Conservation (phyloP, 2,888 invertebrate genomes). For the Hedychridium roseum region DNA sequence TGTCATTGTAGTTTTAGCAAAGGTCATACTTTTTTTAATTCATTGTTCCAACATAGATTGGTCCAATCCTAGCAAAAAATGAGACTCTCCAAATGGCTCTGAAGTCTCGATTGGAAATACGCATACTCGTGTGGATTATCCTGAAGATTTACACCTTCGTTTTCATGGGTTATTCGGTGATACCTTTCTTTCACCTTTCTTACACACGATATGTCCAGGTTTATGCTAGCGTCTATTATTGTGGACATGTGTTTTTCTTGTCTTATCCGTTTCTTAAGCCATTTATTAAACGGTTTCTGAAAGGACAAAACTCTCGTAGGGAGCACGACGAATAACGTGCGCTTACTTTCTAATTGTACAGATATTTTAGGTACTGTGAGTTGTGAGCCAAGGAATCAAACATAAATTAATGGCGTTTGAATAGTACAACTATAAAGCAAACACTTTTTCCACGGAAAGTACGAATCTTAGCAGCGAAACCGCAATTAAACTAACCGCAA, state of each 20-base stretch:
- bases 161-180: constrained; percentile 85
- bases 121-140: constrained; percentile 67
- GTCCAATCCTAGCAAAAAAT: constrained; percentile 67
- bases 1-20: neutral
- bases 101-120: constrained; percentile 54
- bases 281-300: constrained; percentile 51
- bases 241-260: constrained; percentile 74
- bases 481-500: no score
- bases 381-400: no score
- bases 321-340: constrained; percentile 28
- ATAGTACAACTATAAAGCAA: no score
- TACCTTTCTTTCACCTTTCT: constrained; percentile 78
- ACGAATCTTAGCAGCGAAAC: no score
- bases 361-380: no score
- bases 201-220: constrained; percentile 74
- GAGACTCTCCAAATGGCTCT: constrained; percentile 65
- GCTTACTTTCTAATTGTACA: neutral
- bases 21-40: neutral
- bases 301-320: constrained; percentile 26
- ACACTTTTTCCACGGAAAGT: no score
- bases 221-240: constrained; percentile 72
- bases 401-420: no score
- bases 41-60: constrained; percentile 62
- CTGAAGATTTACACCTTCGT: constrained; percentile 79
- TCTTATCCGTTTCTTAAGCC: constrained; percentile 70